A percentile compares a stretch with the other conserved stretches of the same genome.
These are phyloP conservation scores for Felis chaus DNA, from an alignment of 2,113 vertebrate genomes.

Conservation along the genomic window DNA sequence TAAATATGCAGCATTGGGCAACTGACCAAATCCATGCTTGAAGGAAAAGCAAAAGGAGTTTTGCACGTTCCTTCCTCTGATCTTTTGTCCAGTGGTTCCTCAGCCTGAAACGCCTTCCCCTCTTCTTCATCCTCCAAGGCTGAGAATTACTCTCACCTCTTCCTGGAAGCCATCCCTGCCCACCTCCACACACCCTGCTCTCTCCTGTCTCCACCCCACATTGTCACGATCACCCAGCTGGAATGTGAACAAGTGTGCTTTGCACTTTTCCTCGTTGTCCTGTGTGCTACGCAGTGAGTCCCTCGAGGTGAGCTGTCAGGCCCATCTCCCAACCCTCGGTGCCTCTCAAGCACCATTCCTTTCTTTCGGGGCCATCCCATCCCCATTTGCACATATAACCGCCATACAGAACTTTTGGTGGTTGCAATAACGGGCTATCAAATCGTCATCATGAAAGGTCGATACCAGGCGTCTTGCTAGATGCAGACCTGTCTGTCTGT, in stretches of 20 bases:
- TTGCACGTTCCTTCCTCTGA: background rate
- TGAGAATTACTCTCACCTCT: background rate
- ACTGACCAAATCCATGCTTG: background rate
- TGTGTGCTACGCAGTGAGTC: rapidly evolving
- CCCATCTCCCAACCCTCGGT: background rate
- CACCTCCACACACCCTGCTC: background rate
- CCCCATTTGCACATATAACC: too few species aligned
- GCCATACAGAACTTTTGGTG: background rate
- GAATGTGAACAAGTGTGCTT: background rate
- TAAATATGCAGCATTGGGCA: background rate
- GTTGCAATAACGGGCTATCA: background rate
- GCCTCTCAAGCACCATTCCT: background rate
- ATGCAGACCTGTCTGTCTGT: background rate
- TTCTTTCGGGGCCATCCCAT: background rate
- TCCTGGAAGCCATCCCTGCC: background rate
- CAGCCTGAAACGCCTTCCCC: too few species aligned
- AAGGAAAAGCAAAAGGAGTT: background rate
- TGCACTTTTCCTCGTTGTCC: background rate
- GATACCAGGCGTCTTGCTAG: background rate
- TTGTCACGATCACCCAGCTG: background rate
- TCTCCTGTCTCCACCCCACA: background rate
- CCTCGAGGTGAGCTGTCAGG: too few species aligned
- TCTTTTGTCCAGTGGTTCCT: background rate
- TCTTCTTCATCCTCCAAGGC: background rate
- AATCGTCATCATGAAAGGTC: background rate